These are phyloP conservation scores for Drosophila merina DNA, from an alignment of 2,888 invertebrate species.

Conservation along the genomic window DNA sequence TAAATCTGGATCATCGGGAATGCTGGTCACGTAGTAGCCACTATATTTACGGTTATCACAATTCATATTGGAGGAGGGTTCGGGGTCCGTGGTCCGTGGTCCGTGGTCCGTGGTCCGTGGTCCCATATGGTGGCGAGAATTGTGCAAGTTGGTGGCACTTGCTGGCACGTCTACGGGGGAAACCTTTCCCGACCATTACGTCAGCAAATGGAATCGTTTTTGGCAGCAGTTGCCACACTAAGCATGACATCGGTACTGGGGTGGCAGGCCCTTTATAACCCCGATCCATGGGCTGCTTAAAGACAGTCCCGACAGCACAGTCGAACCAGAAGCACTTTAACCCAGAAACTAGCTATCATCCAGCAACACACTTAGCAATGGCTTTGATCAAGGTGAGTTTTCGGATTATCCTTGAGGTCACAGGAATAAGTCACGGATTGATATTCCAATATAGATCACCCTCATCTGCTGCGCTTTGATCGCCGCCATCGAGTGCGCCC, in stretches of 20 bases:
- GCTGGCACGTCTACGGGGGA: constrained; percentile 77
- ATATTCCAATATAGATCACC: constrained; percentile 10
- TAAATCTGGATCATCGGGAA: constrained; percentile 37
- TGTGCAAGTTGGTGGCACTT: constrained; percentile 47
- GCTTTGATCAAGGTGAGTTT: constrained; percentile 61
- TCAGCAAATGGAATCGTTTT: constrained; percentile 56
- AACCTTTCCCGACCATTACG: constrained; percentile 55
- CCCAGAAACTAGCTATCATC: constrained; percentile 11
- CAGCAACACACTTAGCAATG: constrained; percentile 38
- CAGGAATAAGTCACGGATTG: constrained; percentile 29
- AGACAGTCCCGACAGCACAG: constrained; percentile 62
- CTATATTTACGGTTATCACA: constrained; percentile 57
- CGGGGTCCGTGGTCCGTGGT: not conserved
- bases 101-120: not conserved
- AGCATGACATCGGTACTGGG: constrained; percentile 27
- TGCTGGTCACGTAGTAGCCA: constrained; percentile 59
- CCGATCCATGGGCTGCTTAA: constrained; percentile 16
- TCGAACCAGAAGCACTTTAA: constrained; percentile 19
- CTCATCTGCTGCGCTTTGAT: constrained; percentile 56
- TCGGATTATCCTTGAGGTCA: not conserved
- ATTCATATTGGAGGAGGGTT: constrained; percentile 44
- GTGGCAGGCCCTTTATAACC: constrained; percentile 62
- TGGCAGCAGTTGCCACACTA: constrained; percentile 66
- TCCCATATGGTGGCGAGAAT: constrained; percentile 12
- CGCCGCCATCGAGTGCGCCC: constrained; percentile 52